A percentile compares a stretch with the other conserved stretches of the same genome.
phyloP scores from a whole-genome alignment of 2,113 vertebrate genomes.

The Chlorocebus sabaeus region DNA sequence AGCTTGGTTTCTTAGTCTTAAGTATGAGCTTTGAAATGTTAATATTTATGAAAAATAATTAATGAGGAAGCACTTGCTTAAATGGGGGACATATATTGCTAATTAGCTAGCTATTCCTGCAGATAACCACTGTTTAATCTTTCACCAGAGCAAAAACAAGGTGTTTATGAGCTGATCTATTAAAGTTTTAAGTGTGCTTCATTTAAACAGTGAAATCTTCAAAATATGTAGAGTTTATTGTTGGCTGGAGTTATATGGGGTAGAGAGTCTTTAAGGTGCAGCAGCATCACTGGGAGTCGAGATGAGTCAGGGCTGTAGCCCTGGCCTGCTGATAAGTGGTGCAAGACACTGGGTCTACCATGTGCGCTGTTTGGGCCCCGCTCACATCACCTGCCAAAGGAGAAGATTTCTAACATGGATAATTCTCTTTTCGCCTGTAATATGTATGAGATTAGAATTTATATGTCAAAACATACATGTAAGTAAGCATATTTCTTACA shows the following conservation, averaged over 20 bases:
- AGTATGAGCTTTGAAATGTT: conserved; percentile 40
- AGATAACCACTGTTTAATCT: conserved; percentile 33
- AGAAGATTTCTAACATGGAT: neutral
- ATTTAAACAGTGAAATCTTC: conserved; percentile 38
- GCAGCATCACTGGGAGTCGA: neutral
- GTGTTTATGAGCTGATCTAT: conserved; percentile 36
- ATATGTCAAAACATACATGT: neutral
- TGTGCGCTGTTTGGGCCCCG: too few relatives aligned
- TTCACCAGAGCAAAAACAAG: conserved; percentile 40
- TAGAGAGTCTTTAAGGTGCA: neutral
- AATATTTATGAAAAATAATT: conserved; percentile 60
- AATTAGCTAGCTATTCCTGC: conserved; percentile 30
- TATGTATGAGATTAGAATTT: neutral
- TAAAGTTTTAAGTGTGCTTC: conserved; percentile 37
- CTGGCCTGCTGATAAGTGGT: neutral
- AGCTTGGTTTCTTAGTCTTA: conserved; percentile 29
- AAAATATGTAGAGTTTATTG: neutral
- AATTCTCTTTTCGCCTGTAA: neutral
- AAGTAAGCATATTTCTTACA: neutral
- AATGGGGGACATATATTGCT: conserved; percentile 1
- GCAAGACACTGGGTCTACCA: neutral
- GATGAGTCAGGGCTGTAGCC: neutral
- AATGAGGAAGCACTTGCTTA: conserved; percentile 36
- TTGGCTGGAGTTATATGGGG: neutral
- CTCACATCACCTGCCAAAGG: neutral